Evolutionary conservation across 2,797 vertebrate genomes (phyloP).

Genomic region (Tolypeutes matacus): DNA sequence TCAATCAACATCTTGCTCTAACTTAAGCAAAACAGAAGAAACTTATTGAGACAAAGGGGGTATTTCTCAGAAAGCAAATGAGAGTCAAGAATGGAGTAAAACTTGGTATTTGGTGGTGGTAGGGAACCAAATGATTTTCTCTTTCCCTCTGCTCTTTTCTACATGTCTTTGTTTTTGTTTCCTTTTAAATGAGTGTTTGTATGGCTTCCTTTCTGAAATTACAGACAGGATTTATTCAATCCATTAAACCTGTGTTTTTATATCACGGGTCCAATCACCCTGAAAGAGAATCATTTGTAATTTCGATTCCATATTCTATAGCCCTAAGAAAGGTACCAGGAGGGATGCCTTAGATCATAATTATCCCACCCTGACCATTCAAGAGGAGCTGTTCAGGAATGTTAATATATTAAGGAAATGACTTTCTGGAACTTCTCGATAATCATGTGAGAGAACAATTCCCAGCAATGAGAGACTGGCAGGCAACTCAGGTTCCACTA

Average conservation of each 20-base stretch:
- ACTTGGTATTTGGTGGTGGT: not conserved
- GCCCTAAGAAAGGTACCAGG: not conserved
- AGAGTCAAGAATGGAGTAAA: not conserved
- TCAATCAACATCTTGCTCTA: not conserved
- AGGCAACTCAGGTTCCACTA: not conserved
- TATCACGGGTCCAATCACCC: not conserved
- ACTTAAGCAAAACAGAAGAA: not conserved
- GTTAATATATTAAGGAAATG: not conserved
- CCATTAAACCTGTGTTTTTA: not conserved
- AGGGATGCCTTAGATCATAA: not conserved
- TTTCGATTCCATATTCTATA: not conserved
- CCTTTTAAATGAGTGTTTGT: not conserved
- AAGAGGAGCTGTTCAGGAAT: not conserved
- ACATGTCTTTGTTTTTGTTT: not conserved
- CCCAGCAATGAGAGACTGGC: not conserved
- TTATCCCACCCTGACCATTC: accelerated
- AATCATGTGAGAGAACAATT: not conserved
- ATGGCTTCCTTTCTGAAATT: not conserved
- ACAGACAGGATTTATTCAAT: not conserved
- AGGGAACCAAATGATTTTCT: not conserved
- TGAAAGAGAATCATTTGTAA: not conserved
- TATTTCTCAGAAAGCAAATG: not conserved
- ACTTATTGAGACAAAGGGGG: not conserved
- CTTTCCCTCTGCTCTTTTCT: not conserved
- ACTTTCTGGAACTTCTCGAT: not conserved